These are phyloP conservation scores for Allophyes oxyacanthae DNA, from an alignment of 2,888 invertebrate species.

Conservation along the genomic window DNA sequence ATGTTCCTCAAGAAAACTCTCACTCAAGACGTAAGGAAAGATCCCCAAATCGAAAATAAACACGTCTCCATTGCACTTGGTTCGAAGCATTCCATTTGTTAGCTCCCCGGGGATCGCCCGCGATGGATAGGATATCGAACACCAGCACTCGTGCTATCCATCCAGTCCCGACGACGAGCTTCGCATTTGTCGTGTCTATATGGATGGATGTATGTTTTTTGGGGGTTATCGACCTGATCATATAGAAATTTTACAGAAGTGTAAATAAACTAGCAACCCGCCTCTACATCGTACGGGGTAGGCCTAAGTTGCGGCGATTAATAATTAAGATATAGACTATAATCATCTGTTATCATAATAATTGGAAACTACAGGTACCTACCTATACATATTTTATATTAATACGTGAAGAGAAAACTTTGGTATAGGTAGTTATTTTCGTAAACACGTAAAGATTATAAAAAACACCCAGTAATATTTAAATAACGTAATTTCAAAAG, in stretches of 20 bases:
- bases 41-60: constrained; percentile 30
- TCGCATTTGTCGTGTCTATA: constrained; percentile 4
- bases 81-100: constrained; percentile 53
- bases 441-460: too few species aligned
- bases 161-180: constrained; percentile 3
- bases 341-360: too few species aligned
- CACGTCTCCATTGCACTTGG: constrained; percentile 22
- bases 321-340: too few species aligned
- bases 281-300: too few species aligned
- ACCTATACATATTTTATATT: too few species aligned
- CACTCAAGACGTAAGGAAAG: too few species aligned
- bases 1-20: constrained; percentile 4
- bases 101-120: constrained; percentile 41
- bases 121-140: constrained; percentile 39
- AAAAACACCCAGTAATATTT: background rate
- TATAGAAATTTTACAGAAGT: too few species aligned
- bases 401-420: too few species aligned
- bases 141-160: constrained; percentile 22
- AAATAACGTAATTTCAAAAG: constrained; percentile 5
- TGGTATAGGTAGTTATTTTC: too few species aligned
- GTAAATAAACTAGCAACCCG: too few species aligned
- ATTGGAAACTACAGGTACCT: too few species aligned
- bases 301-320: too few species aligned
- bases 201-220: background rate
- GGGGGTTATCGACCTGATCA: constrained; percentile 6